These are phyloP conservation scores for Eriosoma lanigerum DNA, from an alignment of 1,140 invertebrate species.

Conservation along the genomic window DNA sequence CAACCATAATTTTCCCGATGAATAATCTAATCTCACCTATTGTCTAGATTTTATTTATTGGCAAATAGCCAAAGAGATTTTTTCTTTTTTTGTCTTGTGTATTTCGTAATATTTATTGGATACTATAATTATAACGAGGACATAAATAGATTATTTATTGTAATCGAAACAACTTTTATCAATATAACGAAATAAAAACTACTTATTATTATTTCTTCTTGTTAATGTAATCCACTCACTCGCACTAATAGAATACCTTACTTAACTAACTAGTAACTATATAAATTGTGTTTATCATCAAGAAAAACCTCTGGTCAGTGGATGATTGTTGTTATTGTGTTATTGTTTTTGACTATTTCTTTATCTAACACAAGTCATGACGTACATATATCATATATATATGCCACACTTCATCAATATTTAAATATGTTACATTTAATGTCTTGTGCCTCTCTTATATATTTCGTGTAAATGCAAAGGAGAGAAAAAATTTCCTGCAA, in stretches of 20 bases:
- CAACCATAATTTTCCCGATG: too few relatives aligned
- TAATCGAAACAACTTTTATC: too few relatives aligned
- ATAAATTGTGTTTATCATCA: background rate
- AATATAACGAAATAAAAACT: too few relatives aligned
- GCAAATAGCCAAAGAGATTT: background rate
- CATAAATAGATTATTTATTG: too few relatives aligned
- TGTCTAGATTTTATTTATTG: background rate
- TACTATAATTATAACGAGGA: background rate
- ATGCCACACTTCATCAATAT: too few relatives aligned
- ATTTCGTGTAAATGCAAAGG: too few relatives aligned
- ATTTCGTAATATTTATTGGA: background rate
- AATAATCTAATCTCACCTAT: background rate
- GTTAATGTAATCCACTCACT: too few relatives aligned
- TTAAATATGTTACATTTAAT: too few relatives aligned
- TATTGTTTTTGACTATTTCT: conserved; percentile 25
- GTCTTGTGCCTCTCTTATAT: too few relatives aligned
- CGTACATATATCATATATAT: background rate
- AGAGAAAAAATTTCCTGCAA: background rate
- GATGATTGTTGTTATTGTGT: conserved; percentile 1
- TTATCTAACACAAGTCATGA: background rate
- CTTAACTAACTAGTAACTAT: background rate
- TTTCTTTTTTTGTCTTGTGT: background rate
- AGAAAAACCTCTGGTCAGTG: background rate
- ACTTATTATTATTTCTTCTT: too few relatives aligned
- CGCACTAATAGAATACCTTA: background rate